Base-by-base conservation (phyloP, 2,888 invertebrate genomes). In the Orgyia antiqua region DNA sequence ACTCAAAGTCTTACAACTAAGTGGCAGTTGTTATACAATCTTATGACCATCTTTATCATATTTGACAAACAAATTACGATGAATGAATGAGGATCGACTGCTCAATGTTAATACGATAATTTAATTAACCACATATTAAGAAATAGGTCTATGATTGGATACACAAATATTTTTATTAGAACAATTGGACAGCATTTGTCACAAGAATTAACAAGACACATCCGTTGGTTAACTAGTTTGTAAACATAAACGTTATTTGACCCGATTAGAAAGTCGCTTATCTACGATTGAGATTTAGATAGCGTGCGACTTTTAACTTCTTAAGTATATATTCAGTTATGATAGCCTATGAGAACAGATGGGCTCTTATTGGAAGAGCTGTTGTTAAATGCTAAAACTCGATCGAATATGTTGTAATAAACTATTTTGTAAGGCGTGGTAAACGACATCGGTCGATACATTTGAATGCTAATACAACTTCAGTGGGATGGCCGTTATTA, bases 191-290 rank as follows among this genome's bases (percentile, higher is more conserved):
- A 58, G 62, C 57, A 63, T 68, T 68, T 72, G 62, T 68, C 62
- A 51, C 52, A 39, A 45, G 35, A 28, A 33, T 37, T 48, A 57
- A 69, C 61, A 51, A 61, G 63, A 63, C 58, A 70, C 67, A 68
- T 72, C 71, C 69, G 71, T 63, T 64, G 61, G 57, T 59, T 61
- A 68, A 74, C 74, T 66, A 69, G 75, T 69, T 74, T 69, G 69
- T 70, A 67, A 68, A 68, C 66, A 59, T 60, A 59, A 75, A 78
- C 73, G 76, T 73, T 77, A 74, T 58, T 67, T 67, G 79, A 64
- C 75, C 75, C 67, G 73, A 78, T 79, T 79, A 70, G 72, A 75
- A 72, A 73, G 72, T 69, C 42, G 57, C 67, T 67, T 78, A 78
- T 78, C 74, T 65, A 39, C 50, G 69, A 76, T 75, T 53, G 51